phyloP scores from a whole-genome alignment of 2,888 invertebrate genomes.

The Metacarcinus magister region DNA sequence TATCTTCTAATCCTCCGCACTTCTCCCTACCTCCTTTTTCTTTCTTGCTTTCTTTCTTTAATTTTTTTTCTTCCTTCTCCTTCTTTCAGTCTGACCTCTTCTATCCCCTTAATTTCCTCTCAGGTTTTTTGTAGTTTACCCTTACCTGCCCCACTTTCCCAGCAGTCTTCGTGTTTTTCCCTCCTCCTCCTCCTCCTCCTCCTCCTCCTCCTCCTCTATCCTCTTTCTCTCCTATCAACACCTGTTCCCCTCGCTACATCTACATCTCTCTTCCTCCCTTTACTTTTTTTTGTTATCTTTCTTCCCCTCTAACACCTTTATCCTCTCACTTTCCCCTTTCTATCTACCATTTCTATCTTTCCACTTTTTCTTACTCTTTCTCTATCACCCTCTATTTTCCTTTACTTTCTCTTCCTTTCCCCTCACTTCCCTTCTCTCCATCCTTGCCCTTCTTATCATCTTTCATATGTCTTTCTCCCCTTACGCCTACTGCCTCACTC shows the following conservation, averaged over 20 bases:
- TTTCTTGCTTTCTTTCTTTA: neutral
- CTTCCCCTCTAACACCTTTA: neutral
- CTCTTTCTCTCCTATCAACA: neutral
- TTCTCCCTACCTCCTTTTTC: neutral
- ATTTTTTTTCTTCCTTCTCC: neutral
- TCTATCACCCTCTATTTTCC: neutral
- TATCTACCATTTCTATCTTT: too few relatives aligned
- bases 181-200: neutral
- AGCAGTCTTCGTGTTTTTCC: too few relatives aligned
- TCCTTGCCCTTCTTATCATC: too few relatives aligned
- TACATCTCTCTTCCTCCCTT: too few relatives aligned
- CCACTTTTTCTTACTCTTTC: too few relatives aligned
- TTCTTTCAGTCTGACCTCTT: neutral
- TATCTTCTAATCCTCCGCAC: neutral
- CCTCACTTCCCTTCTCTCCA: too few relatives aligned
- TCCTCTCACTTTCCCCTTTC: too few relatives aligned
- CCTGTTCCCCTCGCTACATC: too few relatives aligned
- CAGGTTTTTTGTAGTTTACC: too few relatives aligned
- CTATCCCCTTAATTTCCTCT: too few relatives aligned
- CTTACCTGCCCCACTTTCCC: neutral
- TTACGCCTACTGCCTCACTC: too few relatives aligned
- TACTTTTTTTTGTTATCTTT: neutral
- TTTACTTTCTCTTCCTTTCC: neutral
- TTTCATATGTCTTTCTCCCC: too few relatives aligned
- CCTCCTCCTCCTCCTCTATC: neutral